Conservation (phyloP, 2,797 vertebrate genomes). For the Fundulus diaphanus region DNA sequence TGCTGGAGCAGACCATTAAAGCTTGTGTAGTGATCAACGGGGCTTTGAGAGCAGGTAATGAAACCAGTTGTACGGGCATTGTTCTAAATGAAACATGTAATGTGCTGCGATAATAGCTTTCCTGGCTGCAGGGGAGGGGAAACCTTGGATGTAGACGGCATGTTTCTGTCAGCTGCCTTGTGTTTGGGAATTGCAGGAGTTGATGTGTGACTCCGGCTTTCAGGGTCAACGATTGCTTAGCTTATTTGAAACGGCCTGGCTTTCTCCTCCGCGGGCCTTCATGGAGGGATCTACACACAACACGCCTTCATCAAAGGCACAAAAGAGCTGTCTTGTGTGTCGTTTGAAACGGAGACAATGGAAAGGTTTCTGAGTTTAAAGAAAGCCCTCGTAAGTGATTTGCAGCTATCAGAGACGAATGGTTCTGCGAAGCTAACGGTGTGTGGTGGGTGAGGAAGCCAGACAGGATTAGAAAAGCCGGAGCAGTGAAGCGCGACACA, state of each 20-base stretch:
- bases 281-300: conserved; percentile 28
- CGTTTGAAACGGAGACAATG: conserved; percentile 32
- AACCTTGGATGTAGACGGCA: conserved; percentile 7
- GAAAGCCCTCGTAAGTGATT: conserved; percentile 47
- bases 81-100: conserved; percentile 48
- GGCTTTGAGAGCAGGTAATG: conserved; percentile 46
- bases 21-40: conserved; percentile 46
- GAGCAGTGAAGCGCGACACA: conserved; percentile 32
- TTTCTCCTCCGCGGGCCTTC: conserved; percentile 21
- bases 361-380: conserved; percentile 35
- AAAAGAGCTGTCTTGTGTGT: conserved; percentile 32
- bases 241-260: conserved; percentile 23
- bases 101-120: conserved; percentile 49
- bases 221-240: conserved; percentile 6
- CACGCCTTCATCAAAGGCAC: conserved; percentile 33
- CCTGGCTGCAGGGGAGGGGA: conserved; percentile 39
- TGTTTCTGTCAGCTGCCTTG: conserved; percentile 24
- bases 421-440: conserved; percentile 39
- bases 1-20: conserved; percentile 29
- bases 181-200: background rate
- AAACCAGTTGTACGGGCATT: conserved; percentile 33
- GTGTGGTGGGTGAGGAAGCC: conserved; percentile 14
- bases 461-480: conserved; percentile 43
- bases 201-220: conserved; percentile 1
- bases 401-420: conserved; percentile 24